Percentiles rank a stretch among this genome's conserved stretches.
These are phyloP conservation scores for Drosophila tanythrix DNA, from an alignment of 2,888 invertebrate genomes.

Conservation along the genomic window DNA sequence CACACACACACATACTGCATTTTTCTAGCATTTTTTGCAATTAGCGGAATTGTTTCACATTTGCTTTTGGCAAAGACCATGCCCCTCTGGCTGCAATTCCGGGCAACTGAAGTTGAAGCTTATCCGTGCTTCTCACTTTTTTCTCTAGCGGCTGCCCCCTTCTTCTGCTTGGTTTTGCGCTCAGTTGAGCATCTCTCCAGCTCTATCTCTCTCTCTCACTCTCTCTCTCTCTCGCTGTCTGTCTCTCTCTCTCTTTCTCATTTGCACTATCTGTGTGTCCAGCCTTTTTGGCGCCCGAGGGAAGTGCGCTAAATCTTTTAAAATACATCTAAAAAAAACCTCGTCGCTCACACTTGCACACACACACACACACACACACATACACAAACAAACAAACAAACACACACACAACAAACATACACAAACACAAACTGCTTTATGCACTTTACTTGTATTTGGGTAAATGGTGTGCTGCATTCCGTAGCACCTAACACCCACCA, in stretches of 20 bases:
- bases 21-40: constrained; percentile 64
- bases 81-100: not conserved
- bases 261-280: constrained; percentile 40
- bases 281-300: constrained; percentile 63
- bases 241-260: not conserved
- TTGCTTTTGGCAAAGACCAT: constrained; percentile 30
- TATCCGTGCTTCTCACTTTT: constrained; percentile 62
- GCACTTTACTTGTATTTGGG: constrained; percentile 59
- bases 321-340: constrained; percentile 70
- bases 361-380: constrained; percentile 4
- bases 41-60: constrained; percentile 79
- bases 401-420: constrained; percentile 1
- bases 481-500: not conserved
- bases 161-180: constrained; percentile 48
- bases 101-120: constrained; percentile 39
- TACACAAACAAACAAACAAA: not conserved
- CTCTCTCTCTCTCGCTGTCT: not conserved
- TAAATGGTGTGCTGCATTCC: constrained; percentile 11
- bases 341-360: constrained; percentile 29
- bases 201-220: not conserved
- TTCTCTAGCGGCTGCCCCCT: not conserved
- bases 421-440: constrained; percentile 63
- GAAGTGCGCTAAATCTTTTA: constrained; percentile 73
- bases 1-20: not conserved
- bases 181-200: constrained; percentile 29